Conservation (phyloP, 1,140 invertebrate species). For the Adelges cooleyi region DNA sequence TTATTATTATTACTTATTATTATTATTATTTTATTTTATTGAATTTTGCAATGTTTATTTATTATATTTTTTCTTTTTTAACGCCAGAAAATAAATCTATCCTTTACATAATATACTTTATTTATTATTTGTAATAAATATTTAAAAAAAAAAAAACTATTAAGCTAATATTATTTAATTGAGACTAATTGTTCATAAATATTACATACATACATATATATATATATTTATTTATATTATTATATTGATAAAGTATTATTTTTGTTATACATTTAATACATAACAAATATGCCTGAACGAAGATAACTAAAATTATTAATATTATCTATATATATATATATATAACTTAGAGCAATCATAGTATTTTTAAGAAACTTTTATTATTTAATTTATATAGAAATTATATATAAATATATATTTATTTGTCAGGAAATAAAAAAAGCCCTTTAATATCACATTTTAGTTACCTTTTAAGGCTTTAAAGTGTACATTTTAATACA, state of each 20-base stretch:
- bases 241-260: conserved; percentile 18
- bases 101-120: no score
- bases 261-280: conserved; percentile 16
- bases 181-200: conserved; percentile 16
- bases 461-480: conserved; percentile 16
- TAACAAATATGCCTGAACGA: conserved; percentile 16
- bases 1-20: conserved; percentile 8
- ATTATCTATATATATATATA: conserved; percentile 14
- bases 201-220: conserved; percentile 10
- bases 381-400: conserved; percentile 4
- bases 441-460: neutral
- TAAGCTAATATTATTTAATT: conserved; percentile 25
- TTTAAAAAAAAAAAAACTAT: neutral
- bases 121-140: no score
- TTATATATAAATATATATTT: no score
- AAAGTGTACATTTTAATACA: conserved; percentile 14
- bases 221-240: no score
- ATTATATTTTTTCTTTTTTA: conserved; percentile 13
- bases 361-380: conserved; percentile 10
- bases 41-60: conserved; percentile 18
- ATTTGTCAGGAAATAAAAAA: no score
- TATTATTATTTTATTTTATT: conserved; percentile 11
- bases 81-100: neutral
- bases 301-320: conserved; percentile 10
- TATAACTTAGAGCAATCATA: conserved; percentile 26